Base-by-base conservation (phyloP, 2,797 vertebrate genomes). In the Capromys pilorides region DNA sequence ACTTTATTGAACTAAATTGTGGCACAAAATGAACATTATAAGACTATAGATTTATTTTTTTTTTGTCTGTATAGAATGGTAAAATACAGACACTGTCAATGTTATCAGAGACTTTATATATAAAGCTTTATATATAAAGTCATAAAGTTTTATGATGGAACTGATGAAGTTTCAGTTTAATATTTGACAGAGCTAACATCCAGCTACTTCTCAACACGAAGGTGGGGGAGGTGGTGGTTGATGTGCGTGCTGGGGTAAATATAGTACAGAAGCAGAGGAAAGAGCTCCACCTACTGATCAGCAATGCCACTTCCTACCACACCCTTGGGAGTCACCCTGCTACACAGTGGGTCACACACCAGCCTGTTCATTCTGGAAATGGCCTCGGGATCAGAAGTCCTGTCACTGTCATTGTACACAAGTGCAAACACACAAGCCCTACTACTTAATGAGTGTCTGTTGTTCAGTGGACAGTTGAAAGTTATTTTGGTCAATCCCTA, bases 211-310 rank as follows among this genome's bases (percentile, higher is more conserved):
- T 28, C 77, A 81, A 36, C 6, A 28, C n/a, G 49, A 14, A 31
- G 12, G 67, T 54, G 77, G 84, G 69, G 83, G 41, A 64, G 51
- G 49, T 28, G 24, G 83, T 22, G 39, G n/a, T 31, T 24, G 51
- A 0, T 31, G 21, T 19, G 36, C 1, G 51, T 33, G 39, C 26
- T 18, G 85, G 94, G 94, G 91, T 41, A 82, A 87, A 69, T 62
- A 45, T 13, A 28, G 71, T 45, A 54, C 5, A 18, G 75, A 95
- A 77, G 94, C 87, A 97, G 95, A 97, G 90, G 79, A 79, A 95
- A 97, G 95, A 97, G 95, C 96, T 92, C 97, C 96, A 92, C 90
- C 97, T 96, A 92, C 94, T 93, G 96, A 93, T 93, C 49, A 51
- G 26, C 80, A 84, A 22, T 31, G 66, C 21, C 83, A 21, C 66